Percentiles rank a stretch among this genome's conserved stretches.
Evolutionary conservation across 2,797 vertebrate species (phyloP).

Genomic region (Hippoglossus hippoglossus): DNA sequence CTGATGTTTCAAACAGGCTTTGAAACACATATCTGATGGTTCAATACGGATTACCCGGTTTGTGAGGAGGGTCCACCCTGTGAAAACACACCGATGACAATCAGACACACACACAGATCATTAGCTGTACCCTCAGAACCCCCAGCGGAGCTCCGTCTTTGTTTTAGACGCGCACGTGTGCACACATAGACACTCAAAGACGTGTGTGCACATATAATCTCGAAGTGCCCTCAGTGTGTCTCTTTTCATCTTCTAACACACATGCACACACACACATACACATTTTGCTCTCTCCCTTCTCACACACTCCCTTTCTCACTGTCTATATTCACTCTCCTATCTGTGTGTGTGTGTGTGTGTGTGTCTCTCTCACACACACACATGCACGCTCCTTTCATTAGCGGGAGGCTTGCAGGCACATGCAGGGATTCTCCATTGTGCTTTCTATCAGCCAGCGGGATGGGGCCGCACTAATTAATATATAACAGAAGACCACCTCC

Average conservation of each 20-base stretch:
- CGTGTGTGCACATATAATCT: slow-evolving; percentile 58
- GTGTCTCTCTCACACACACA: slow-evolving; percentile 32
- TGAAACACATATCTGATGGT: slow-evolving; percentile 67
- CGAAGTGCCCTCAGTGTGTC: slow-evolving; percentile 45
- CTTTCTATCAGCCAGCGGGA: slow-evolving; percentile 78
- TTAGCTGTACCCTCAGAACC: slow-evolving; percentile 57
- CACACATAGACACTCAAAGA: slow-evolving; percentile 42
- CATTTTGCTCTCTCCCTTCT: background rate
- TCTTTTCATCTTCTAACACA: slow-evolving; percentile 43
- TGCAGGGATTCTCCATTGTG: slow-evolving; percentile 79
- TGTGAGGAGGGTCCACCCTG: slow-evolving; percentile 50
- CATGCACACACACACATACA: slow-evolving; percentile 1
- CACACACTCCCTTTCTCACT: slow-evolving; percentile 1
- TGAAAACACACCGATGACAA: slow-evolving; percentile 67
- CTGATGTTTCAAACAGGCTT: slow-evolving; percentile 57
- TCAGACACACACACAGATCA: slow-evolving; percentile 58
- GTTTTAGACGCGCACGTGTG: slow-evolving; percentile 52
- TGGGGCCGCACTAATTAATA: slow-evolving; percentile 83
- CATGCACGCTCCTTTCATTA: slow-evolving; percentile 71
- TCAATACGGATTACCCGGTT: slow-evolving; percentile 70
- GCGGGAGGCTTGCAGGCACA: slow-evolving; percentile 70
- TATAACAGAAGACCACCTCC: slow-evolving; percentile 80
- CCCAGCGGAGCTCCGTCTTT: slow-evolving; percentile 54
- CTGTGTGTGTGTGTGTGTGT: no score
- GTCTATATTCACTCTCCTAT: slow-evolving; percentile 3